Evolutionary conservation across 2,113 vertebrate genomes (phyloP).

Genomic region (Seriola quinqueradiata): DNA sequence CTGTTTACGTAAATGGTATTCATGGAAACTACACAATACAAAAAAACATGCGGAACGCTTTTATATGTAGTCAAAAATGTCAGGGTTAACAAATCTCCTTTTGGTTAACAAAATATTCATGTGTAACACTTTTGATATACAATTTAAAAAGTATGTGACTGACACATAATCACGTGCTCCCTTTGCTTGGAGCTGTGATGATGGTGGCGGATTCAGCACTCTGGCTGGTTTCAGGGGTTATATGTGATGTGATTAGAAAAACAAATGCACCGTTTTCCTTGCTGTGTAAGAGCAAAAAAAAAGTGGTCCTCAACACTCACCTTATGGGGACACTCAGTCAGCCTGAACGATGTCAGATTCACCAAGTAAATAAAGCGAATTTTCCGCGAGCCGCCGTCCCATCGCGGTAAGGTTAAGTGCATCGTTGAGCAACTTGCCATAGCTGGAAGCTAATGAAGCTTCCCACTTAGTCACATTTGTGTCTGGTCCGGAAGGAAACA

Average conservation of each 20-base stretch:
- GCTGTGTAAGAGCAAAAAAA: background rate
- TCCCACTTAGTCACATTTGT: background rate
- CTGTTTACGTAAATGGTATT: too few relatives aligned
- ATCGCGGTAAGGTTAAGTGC: conserved; percentile 77
- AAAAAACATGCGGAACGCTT: too few relatives aligned
- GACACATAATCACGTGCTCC: background rate
- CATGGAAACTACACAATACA: too few relatives aligned
- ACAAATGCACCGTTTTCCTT: too few relatives aligned
- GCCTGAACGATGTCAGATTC: conserved; percentile 74
- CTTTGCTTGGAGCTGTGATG: background rate
- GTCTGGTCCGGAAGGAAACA: too few relatives aligned
- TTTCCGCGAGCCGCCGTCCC: conserved; percentile 70
- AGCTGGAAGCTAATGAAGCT: background rate
- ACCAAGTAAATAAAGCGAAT: conserved; percentile 83
- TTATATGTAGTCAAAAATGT: too few relatives aligned
- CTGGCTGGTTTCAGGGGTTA: too few relatives aligned
- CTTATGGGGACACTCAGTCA: conserved; percentile 67
- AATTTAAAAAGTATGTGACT: background rate
- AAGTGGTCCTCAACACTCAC: conserved; percentile 56
- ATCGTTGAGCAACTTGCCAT: conserved; percentile 64
- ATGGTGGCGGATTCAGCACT: background rate
- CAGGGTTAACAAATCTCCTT: background rate
- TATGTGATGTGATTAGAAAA: background rate
- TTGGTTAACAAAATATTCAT: background rate
- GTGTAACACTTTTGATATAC: too few relatives aligned